phyloP scores from a whole-genome alignment of 2,888 invertebrate genomes.

The Watsonalla cultraria region DNA sequence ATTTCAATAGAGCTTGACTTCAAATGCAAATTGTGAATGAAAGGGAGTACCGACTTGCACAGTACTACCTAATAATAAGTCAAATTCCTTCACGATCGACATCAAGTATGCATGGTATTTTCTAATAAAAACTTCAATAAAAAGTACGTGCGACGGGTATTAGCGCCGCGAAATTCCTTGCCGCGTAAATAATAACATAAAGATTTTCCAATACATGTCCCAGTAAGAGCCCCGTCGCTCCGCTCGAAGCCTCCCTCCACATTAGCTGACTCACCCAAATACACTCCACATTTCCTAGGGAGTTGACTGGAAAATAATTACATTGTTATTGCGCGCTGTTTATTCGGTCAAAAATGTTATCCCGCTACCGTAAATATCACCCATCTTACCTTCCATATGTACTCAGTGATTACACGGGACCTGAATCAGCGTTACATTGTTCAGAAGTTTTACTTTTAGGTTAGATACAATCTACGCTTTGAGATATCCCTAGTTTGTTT shows the following conservation, averaged over 20 bases:
- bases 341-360: not conserved
- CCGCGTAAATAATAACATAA: conserved; percentile 67
- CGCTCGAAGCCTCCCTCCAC: conserved; percentile 6
- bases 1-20: conserved; percentile 17
- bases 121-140: conserved; percentile 65
- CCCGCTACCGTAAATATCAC: not conserved
- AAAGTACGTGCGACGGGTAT: conserved; percentile 61
- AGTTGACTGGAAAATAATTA: conserved; percentile 16
- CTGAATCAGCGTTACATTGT: not conserved
- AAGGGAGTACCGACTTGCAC: conserved; percentile 13
- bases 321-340: conserved; percentile 1
- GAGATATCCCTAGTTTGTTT: not conserved
- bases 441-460: not conserved
- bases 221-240: conserved; percentile 36
- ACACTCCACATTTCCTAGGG: conserved; percentile 12
- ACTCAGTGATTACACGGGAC: not conserved
- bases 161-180: conserved; percentile 55
- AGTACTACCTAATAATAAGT: conserved; percentile 28
- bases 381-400: not conserved
- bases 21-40: conserved; percentile 18
- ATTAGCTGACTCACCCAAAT: conserved; percentile 21
- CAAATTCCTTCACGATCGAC: conserved; percentile 35
- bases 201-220: conserved; percentile 65
- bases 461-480: not conserved
- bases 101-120: conserved; percentile 53